These are phyloP conservation scores for Saccopteryx bilineata DNA, from an alignment of 2,113 vertebrate genomes.

Conservation along the genomic window DNA sequence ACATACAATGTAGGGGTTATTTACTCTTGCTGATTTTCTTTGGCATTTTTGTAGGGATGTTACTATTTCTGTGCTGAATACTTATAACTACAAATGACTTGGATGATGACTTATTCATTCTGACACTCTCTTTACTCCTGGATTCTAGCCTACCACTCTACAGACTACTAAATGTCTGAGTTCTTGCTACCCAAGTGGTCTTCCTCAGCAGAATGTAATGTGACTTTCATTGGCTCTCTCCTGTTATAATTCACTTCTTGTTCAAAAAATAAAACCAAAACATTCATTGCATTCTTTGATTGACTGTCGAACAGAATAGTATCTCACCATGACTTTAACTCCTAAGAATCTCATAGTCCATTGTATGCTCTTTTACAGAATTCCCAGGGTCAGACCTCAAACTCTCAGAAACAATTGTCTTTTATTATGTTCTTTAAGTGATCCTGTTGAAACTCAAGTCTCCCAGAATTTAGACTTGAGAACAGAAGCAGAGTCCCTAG, in stretches of 20 bases:
- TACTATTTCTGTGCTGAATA: not conserved
- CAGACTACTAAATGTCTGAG: not conserved
- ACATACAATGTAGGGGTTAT: no score
- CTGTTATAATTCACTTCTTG: not conserved
- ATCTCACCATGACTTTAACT: not conserved
- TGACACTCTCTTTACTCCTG: fast-evolving
- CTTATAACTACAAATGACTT: not conserved
- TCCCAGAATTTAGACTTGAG: not conserved
- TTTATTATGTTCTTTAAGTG: not conserved
- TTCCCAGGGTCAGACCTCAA: not conserved
- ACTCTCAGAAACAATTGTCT: not conserved
- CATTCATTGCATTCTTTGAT: not conserved
- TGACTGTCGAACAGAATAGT: not conserved
- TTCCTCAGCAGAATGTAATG: not conserved
- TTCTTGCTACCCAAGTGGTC: not conserved
- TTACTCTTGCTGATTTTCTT: not conserved
- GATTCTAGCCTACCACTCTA: not conserved
- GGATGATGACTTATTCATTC: not conserved
- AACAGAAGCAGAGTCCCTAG: not conserved
- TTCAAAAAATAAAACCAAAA: not conserved
- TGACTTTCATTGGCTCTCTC: not conserved
- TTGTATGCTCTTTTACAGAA: not conserved
- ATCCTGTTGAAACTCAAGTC: not conserved
- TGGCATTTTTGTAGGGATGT: not conserved
- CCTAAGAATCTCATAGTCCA: not conserved